phyloP scores from a whole-genome alignment of 2,888 invertebrate genomes.

The Drosophila austrosaltans region DNA sequence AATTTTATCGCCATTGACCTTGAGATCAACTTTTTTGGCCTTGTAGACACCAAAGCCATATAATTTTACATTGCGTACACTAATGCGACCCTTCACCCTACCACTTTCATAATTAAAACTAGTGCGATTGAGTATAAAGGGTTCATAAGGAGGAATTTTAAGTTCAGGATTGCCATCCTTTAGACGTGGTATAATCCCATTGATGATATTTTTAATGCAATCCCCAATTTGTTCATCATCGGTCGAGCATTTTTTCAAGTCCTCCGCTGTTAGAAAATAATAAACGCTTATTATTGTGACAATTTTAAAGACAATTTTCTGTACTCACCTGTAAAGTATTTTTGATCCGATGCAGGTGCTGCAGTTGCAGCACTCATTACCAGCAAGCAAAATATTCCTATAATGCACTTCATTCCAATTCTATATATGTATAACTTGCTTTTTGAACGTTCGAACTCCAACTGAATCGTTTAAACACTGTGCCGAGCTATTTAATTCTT shows the following conservation, averaged over 20 bases:
- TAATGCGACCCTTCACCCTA: conserved; percentile 68
- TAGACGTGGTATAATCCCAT: conserved; percentile 83
- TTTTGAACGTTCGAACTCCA: conserved; percentile 41
- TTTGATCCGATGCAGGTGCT: conserved; percentile 30
- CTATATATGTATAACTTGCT: conserved; percentile 20
- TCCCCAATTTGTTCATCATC: conserved; percentile 85
- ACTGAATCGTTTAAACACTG: conserved; percentile 47
- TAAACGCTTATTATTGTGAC: not conserved
- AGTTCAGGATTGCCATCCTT: conserved; percentile 79
- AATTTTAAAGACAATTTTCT: not conserved
- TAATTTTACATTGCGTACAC: conserved; percentile 85
- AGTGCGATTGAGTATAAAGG: conserved; percentile 73
- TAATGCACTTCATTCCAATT: conserved; percentile 42
- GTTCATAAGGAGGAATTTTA: conserved; percentile 81
- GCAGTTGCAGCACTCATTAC: conserved; percentile 28
- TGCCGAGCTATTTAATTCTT: conserved; percentile 63
- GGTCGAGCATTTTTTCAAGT: conserved; percentile 85
- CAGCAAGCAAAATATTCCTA: conserved; percentile 50
- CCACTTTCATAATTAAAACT: conserved; percentile 76
- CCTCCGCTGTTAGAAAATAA: conserved; percentile 43
- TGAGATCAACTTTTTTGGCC: conserved; percentile 85
- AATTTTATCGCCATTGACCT: conserved; percentile 82
- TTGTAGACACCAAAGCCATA: conserved; percentile 85
- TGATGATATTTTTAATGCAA: conserved; percentile 85
- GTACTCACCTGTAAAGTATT: conserved; percentile 42